These are phyloP conservation scores for Sterna hirundo DNA, from an alignment of 2,113 vertebrate genomes.

Conservation along the genomic window DNA sequence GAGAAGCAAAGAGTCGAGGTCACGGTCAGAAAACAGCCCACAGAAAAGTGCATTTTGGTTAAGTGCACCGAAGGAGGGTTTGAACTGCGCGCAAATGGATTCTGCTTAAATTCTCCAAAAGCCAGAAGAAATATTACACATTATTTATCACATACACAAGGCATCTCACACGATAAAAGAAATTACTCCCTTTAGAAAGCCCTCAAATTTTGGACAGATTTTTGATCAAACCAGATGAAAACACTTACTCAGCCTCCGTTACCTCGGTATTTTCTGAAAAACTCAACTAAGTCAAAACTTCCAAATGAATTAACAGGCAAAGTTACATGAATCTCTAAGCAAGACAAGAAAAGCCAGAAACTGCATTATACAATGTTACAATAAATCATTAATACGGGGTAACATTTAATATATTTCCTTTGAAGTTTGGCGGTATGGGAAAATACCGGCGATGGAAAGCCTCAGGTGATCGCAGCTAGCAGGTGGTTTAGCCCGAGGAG, in stretches of 20 bases:
- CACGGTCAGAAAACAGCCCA: not conserved
- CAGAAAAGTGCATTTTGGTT: not conserved
- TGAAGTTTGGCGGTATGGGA: slow-evolving; percentile 1
- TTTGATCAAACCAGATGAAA: not conserved
- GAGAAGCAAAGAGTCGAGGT: not conserved
- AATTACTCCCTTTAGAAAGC: not conserved
- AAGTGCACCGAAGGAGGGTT: not conserved
- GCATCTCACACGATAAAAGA: not conserved
- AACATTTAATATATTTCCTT: slow-evolving; percentile 26
- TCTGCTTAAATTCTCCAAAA: not conserved
- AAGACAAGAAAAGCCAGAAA: slow-evolving; percentile 15
- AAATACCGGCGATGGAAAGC: not conserved
- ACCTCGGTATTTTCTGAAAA: not conserved
- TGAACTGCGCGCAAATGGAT: not conserved
- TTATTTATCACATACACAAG: not conserved
- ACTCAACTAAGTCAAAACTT: not conserved
- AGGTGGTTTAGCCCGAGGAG: slow-evolving; percentile 29
- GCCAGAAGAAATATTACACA: fast-evolving
- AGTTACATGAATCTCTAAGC: not conserved
- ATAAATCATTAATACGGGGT: not conserved
- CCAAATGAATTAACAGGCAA: not conserved
- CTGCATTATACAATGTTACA: not conserved
- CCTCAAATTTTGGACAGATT: not conserved
- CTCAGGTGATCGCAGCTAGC: not conserved
- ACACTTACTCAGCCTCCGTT: not conserved